Base-by-base conservation (phyloP, 1,140 invertebrate genomes). In the Conus ventricosus region DNA sequence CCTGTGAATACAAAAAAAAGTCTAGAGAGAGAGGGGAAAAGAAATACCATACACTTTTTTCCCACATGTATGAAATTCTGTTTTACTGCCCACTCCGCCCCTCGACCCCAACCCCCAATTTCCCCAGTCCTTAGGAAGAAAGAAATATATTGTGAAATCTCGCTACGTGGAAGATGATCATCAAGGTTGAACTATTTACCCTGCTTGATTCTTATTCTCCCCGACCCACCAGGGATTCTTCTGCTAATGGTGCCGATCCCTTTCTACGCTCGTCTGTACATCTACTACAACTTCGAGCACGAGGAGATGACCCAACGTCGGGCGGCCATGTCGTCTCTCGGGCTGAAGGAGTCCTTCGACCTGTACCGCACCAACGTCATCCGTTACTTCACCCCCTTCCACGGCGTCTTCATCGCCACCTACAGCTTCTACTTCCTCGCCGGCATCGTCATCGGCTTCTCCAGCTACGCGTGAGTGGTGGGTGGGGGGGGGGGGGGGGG, bases 271-370 rank as follows among this genome's bases (percentile, higher is more conserved):
- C 88, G 94, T 23, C 89, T 94, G 4, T 87, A 93, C 23, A 91
- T 95, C 86, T 95, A 93, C 89, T 95, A 94, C 84, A 89, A 89
- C 23, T 95, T 92, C 84, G 94, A 95, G 90, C 63, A 92, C 53
- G 90, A 91, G 13, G 94, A 94, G 85, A 89, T 94, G 20, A 55
- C 51, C 1, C 13, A 60, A 39, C 87, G 94, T 23, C 88, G 90
- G 53, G n/a, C 81, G 0, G 85, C 92, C 17, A 86, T 92, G 25
- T 25, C 85, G 1, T 71, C 82, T 5, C 83, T 93, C 6, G 90
- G 91, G 5, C 89, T 94, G n/a, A 57, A 84, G 4, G 85, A 92
- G 71, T 57, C 53, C 10, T 94, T 91, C 88, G 89, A 93, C 89
- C 92, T 93, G n/a, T 94, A 93, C 88, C 90, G 92, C 78, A 91